phyloP scores from a whole-genome alignment of 1,140 invertebrate species.

The Gyrodactylus bullatarudis region DNA sequence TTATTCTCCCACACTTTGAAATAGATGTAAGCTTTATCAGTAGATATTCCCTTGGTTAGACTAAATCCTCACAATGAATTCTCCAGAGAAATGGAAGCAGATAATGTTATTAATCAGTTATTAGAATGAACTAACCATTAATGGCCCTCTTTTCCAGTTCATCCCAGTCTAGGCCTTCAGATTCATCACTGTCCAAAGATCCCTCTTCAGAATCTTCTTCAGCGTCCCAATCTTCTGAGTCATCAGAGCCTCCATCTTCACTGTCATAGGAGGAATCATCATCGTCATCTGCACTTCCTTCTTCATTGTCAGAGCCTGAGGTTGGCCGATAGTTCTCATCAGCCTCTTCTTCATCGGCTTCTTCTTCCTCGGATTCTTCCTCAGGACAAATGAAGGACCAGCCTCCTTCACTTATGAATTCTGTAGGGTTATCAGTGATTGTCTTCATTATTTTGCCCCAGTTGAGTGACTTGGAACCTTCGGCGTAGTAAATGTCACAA shows the following conservation, averaged over 20 bases:
- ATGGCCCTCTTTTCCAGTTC: slow-evolving; percentile 1
- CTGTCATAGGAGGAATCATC: not conserved
- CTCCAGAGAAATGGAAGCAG: too few species aligned
- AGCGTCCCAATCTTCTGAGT: not conserved
- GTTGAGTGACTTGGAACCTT: slow-evolving; percentile 87
- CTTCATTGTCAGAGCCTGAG: not conserved
- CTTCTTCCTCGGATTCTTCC: not conserved
- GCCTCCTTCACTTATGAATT: slow-evolving; percentile 85
- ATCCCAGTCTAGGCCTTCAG: slow-evolving; percentile 4
- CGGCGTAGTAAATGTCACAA: slow-evolving; percentile 79
- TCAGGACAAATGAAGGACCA: slow-evolving; percentile 92
- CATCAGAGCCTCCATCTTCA: not conserved
- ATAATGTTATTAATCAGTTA: not conserved
- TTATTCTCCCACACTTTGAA: too few species aligned
- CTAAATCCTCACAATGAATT: too few species aligned
- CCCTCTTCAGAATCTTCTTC: not conserved
- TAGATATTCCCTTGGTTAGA: too few species aligned
- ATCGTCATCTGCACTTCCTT: not conserved
- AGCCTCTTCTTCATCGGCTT: not conserved
- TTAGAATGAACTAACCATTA: not conserved
- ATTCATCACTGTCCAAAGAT: slow-evolving; percentile 1
- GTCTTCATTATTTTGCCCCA: slow-evolving; percentile 99
- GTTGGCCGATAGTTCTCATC: not conserved
- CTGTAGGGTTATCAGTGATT: slow-evolving; percentile 83
- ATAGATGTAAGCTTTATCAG: too few species aligned